A percentile compares a stretch with the other conserved stretches of the same genome.
phyloP scores from a whole-genome alignment of 37 sponge, comb jelly and placozoan species.

The Chondrosia reniformis region DNA sequence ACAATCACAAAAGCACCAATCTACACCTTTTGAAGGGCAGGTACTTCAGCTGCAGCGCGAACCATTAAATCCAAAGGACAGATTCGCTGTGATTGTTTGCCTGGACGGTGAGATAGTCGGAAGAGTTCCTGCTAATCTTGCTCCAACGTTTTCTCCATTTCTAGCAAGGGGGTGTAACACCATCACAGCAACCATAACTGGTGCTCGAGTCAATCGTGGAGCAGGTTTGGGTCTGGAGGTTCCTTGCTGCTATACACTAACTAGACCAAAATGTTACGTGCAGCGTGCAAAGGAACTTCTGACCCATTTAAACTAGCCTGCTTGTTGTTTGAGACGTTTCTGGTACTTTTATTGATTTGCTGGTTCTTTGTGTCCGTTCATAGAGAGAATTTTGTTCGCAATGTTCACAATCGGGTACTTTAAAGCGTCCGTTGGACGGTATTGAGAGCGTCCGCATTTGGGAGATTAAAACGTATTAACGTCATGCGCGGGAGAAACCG shows the following conservation, averaged over 20 bases:
- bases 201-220: conserved; percentile 2
- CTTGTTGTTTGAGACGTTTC: no score
- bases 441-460: conserved; percentile 16
- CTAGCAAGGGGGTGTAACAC: conserved; percentile 3
- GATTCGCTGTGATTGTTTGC: conserved; percentile 1
- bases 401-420: neutral
- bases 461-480: conserved; percentile 6
- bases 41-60: conserved; percentile 5
- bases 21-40: neutral
- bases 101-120: conserved; percentile 3
- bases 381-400: conserved; percentile 1
- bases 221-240: conserved; percentile 14
- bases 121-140: neutral
- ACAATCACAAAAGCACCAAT: no score
- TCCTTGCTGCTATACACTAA: neutral
- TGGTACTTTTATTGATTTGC: no score
- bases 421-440: neutral
- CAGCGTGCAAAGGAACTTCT: conserved; percentile 3
- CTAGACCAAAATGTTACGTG: neutral
- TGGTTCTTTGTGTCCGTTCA: conserved; percentile 15
- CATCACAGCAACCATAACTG: conserved; percentile 12
- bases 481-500: neutral
- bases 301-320: no score
- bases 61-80: conserved; percentile 9
- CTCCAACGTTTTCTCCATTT: neutral